Percentiles rank a stretch among this genome's conserved stretches.
Conservation (phyloP, 2,113 vertebrate species). For the Centropus bengalensis region DNA sequence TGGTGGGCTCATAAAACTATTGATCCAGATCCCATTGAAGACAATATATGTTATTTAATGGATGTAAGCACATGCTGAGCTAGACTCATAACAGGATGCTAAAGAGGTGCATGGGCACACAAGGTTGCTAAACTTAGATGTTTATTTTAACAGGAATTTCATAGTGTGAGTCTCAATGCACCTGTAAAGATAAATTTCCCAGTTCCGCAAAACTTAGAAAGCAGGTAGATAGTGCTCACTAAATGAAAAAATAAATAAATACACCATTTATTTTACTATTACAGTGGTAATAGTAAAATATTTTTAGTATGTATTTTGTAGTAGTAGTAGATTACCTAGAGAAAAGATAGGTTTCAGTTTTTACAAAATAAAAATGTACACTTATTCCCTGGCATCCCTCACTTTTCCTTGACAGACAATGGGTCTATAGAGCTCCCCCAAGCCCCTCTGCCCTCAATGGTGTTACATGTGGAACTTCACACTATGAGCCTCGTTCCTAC, state of each 20-base stretch:
- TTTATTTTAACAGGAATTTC: not conserved
- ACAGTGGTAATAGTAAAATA: not conserved
- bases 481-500: not conserved
- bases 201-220: not conserved
- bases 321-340: not conserved
- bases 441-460: no score
- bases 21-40: not conserved
- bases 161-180: not conserved
- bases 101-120: not conserved
- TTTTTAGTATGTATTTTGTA: not conserved
- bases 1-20: not conserved
- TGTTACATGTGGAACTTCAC: not conserved
- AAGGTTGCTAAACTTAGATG: not conserved
- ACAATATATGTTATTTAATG: not conserved
- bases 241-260: not conserved
- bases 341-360: not conserved
- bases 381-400: not conserved
- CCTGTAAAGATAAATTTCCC: not conserved
- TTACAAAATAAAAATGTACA: not conserved
- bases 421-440: fast-evolving
- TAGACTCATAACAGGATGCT: not conserved
- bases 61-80: not conserved
- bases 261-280: not conserved
- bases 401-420: not conserved
- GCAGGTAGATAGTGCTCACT: not conserved